Evolutionary conservation across 2,888 invertebrate genomes (phyloP).

Genomic region (Calameuta idolon): DNA sequence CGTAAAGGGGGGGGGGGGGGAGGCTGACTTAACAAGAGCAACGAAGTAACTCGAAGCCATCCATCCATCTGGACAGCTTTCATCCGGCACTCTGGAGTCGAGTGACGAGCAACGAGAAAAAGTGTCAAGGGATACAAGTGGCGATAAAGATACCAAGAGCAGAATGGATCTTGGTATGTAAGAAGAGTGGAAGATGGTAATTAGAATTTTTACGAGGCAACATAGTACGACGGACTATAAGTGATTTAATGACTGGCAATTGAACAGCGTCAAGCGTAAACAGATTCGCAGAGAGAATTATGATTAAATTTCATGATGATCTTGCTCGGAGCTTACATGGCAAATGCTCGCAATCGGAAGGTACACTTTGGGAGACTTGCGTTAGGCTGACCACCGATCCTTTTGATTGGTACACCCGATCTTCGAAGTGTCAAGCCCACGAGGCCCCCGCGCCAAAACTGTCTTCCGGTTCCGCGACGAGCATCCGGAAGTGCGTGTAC

Average conservation of each 20-base stretch:
- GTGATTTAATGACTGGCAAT: not conserved
- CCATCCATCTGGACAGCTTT: not conserved
- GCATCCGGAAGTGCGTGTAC: slow-evolving; percentile 43
- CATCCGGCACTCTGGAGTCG: not conserved
- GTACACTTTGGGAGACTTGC: slow-evolving; percentile 22
- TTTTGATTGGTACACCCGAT: slow-evolving; percentile 30
- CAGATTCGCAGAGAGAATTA: not conserved
- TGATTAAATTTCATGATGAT: not conserved
- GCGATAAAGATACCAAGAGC: not conserved
- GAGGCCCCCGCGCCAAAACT: slow-evolving; percentile 44
- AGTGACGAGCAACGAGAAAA: not conserved
- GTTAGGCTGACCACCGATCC: slow-evolving; percentile 27
- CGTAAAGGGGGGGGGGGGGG: not conserved
- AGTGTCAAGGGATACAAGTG: not conserved
- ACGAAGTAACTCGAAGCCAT: not conserved
- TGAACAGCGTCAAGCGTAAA: not conserved
- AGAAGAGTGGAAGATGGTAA: not conserved
- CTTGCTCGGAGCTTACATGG: slow-evolving; percentile 34
- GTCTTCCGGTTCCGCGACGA: slow-evolving; percentile 28
- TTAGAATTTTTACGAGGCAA: not conserved
- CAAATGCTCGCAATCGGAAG: slow-evolving; percentile 30
- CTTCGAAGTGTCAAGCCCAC: slow-evolving; percentile 48
- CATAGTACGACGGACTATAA: not conserved
- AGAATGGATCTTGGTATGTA: not conserved
- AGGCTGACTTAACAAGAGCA: not conserved